These are phyloP conservation scores for Caenorhabditis wallacei DNA, from an alignment of 2,888 invertebrate genomes.

Conservation along the genomic window DNA sequence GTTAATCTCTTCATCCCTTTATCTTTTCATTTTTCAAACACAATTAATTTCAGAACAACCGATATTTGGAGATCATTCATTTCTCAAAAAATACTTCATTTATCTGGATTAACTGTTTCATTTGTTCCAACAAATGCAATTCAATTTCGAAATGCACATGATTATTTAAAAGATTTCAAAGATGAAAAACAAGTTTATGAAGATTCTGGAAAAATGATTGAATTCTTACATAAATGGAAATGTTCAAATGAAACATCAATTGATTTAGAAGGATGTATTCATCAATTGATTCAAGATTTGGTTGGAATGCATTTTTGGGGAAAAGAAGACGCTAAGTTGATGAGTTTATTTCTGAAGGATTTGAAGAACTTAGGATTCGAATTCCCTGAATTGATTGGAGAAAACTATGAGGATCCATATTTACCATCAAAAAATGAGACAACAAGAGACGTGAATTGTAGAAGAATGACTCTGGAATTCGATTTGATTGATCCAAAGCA, in stretches of 20 bases:
- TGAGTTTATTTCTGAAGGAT: not conserved
- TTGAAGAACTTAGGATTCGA: conserved; percentile 11
- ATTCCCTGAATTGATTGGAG: conserved; percentile 5
- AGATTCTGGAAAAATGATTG: conserved; percentile 61
- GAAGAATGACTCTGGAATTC: conserved; percentile 28
- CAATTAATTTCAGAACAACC: not conserved
- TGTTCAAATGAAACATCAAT: conserved; percentile 18
- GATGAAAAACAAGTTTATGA: conserved; percentile 67
- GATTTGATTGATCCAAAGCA: conserved; percentile 25
- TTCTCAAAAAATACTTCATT: conserved; percentile 68
- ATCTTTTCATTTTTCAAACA: not conserved
- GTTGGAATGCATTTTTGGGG: conserved; percentile 44
- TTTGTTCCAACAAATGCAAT: conserved; percentile 71
- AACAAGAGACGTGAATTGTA: conserved; percentile 28
- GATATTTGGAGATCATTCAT: conserved; percentile 74
- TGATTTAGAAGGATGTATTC: conserved; percentile 43
- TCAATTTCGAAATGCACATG: conserved; percentile 70
- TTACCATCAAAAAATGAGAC: conserved; percentile 7
- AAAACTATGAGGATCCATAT: not conserved
- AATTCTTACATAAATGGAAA: conserved; percentile 57
- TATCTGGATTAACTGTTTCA: conserved; percentile 63
- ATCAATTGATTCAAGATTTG: conserved; percentile 56
- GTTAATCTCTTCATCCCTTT: not conserved
- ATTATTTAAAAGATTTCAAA: conserved; percentile 69
- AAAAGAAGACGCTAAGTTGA: conserved; percentile 43